Base-by-base conservation (phyloP, 2,888 invertebrate species). In the Escarpia spicata region DNA sequence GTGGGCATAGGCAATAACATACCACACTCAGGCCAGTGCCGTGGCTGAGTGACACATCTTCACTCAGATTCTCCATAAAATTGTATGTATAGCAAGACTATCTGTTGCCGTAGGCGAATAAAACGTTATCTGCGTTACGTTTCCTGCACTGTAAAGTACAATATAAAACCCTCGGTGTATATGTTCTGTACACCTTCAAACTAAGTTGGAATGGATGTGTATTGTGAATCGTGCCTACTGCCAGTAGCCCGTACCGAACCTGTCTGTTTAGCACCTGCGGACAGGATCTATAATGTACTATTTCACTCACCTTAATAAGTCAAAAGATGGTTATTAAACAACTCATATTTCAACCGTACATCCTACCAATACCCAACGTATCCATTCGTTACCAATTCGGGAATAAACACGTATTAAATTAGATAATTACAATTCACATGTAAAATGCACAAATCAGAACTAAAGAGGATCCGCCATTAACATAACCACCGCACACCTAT, bases 301-400 rank as follows among this genome's bases (percentile, higher is more conserved):
- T 75, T 75, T 75, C 19, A 75, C 75, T 75, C 75, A 75, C 75
- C 75, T 75, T 75, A 75, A 75, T 75, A n/a, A n/a, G 75, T 75
- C 75, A 75, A 26, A 75, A 75, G 75, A 75, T 75, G 75, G n/a
- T 75, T 75, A 75, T 75, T 75, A 75, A 75, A 75, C 75, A 75
- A 75, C 75, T 75, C 75, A 19, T 75, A n/a, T 26, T 75, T 75
- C 75, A 75, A 75, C 26, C n/a, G 75, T 75, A 26, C 26, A 75
- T 75, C 75, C 26, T 75, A 75, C 75, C 75, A 75, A 75, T 75
- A 75, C 75, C 75, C 26, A 75, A 75, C 75, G 75, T 75, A 75
- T 75, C 75, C 75, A 75, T 75, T 75, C 75, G 75, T 26, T 75
- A 75, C 75, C 15, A 75, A 75, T 75, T 75, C 75, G 19, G 26